Percentiles rank a stretch among this genome's conserved stretches.
Conservation (phyloP, 2,113 vertebrate genomes). For the Chascanopsetta lugubris region DNA sequence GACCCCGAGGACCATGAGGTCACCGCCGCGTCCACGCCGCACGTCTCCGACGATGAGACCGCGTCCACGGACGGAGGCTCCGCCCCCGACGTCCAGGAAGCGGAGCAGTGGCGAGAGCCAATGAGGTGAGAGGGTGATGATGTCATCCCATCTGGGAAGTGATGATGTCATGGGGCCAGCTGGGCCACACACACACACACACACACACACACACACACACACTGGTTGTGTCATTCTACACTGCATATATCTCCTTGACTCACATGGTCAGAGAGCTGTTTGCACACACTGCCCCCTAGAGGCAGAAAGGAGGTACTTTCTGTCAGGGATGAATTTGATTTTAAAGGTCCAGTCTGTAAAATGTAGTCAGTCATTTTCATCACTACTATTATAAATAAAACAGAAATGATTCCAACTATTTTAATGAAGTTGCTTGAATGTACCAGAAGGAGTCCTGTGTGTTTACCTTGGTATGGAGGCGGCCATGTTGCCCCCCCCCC, state of each 20-base stretch:
- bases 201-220: neutral
- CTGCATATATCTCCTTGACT: neutral
- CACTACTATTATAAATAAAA: too few relatives aligned
- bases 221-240: neutral
- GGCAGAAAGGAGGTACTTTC: slow-evolving; percentile 11
- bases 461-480: too few relatives aligned
- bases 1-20: slow-evolving; percentile 33
- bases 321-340: too few relatives aligned
- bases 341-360: too few relatives aligned
- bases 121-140: slow-evolving; percentile 66
- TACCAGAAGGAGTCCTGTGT: too few relatives aligned
- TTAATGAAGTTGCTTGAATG: too few relatives aligned
- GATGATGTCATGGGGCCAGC: neutral
- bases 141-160: neutral
- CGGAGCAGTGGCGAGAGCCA: slow-evolving; percentile 18
- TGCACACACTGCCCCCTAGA: slow-evolving; percentile 30
- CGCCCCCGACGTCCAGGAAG: slow-evolving; percentile 14
- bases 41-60: slow-evolving; percentile 51
- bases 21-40: slow-evolving; percentile 11
- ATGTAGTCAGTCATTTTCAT: too few relatives aligned
- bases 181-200: neutral
- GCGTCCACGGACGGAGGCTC: slow-evolving; percentile 39
- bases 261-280: neutral
- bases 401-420: too few relatives aligned
- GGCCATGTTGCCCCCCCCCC: too few relatives aligned